Conservation (phyloP, 1,140 invertebrate genomes). For the Drosophila fuyamai region DNA sequence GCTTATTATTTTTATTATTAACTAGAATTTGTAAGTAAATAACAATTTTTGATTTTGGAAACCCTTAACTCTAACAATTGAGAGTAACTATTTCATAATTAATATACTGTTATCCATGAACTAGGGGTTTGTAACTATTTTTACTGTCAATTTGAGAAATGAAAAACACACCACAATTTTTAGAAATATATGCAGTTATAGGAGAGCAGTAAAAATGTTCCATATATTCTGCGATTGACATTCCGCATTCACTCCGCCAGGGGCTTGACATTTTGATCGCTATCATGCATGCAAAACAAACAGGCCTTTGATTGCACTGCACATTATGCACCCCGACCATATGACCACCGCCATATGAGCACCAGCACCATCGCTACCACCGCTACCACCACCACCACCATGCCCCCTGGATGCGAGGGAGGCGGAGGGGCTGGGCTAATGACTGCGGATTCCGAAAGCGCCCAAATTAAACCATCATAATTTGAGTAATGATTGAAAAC, state of each 20-base stretch:
- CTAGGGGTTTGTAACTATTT: too few relatives aligned
- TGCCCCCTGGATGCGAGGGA: neutral
- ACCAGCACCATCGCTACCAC: too few relatives aligned
- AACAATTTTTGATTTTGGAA: too few relatives aligned
- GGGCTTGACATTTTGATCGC: conserved; percentile 1
- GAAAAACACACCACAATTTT: too few relatives aligned
- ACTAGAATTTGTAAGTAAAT: too few relatives aligned
- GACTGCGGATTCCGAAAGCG: conserved; percentile 67
- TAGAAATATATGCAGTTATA: too few relatives aligned
- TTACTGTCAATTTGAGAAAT: too few relatives aligned
- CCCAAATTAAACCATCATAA: conserved; percentile 78
- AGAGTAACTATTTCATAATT: too few relatives aligned
- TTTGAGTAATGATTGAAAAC: conserved; percentile 82
- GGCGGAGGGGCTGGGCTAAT: conserved; percentile 50
- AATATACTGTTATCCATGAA: too few relatives aligned
- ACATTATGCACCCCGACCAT: conserved; percentile 59
- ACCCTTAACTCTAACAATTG: too few relatives aligned
- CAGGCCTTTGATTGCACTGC: conserved; percentile 67
- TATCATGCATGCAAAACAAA: conserved; percentile 56
- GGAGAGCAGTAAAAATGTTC: neutral
- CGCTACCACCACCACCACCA: too few relatives aligned
- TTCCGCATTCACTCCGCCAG: conserved; percentile 1
- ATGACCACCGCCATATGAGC: neutral
- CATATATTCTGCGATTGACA: neutral
- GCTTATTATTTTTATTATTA: too few relatives aligned